Conservation (phyloP, 2,888 invertebrate species). For the Xanthostigma xanthostigma region DNA sequence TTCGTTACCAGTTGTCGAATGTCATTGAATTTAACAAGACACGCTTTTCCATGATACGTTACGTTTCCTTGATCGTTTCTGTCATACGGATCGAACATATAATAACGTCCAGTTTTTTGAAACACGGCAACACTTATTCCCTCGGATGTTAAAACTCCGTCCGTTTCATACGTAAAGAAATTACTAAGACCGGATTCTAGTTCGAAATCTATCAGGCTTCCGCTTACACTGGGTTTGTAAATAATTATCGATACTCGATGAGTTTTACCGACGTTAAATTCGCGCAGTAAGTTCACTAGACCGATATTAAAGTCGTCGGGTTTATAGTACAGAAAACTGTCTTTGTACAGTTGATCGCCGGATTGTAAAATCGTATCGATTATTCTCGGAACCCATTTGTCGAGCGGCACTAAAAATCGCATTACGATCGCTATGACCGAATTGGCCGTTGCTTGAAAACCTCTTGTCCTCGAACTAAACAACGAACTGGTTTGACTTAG, state of each 20-base stretch:
- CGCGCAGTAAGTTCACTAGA: constrained; percentile 29
- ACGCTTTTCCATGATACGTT: constrained; percentile 14
- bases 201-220: constrained; percentile 23
- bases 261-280: constrained; percentile 38
- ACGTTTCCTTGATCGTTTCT: constrained; percentile 33
- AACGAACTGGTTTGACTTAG: constrained; percentile 21
- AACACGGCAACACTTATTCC: constrained; percentile 39
- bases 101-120: constrained; percentile 34
- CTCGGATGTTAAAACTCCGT: constrained; percentile 38
- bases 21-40: constrained; percentile 16
- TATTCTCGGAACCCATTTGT: constrained; percentile 36
- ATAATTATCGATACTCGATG: constrained; percentile 33
- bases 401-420: constrained; percentile 35
- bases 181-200: constrained; percentile 28
- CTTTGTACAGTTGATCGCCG: constrained; percentile 43
- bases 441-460: constrained; percentile 32
- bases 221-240: constrained; percentile 27
- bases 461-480: constrained; percentile 31
- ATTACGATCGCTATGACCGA: constrained; percentile 39
- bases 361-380: constrained; percentile 38
- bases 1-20: constrained; percentile 14
- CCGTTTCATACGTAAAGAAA: constrained; percentile 41
- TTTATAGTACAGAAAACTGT: constrained; percentile 38
- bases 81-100: constrained; percentile 44
- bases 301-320: constrained; percentile 29